Evolutionary conservation across 2,888 invertebrate genomes (phyloP).

Genomic region (Amblyteles armatorius): DNA sequence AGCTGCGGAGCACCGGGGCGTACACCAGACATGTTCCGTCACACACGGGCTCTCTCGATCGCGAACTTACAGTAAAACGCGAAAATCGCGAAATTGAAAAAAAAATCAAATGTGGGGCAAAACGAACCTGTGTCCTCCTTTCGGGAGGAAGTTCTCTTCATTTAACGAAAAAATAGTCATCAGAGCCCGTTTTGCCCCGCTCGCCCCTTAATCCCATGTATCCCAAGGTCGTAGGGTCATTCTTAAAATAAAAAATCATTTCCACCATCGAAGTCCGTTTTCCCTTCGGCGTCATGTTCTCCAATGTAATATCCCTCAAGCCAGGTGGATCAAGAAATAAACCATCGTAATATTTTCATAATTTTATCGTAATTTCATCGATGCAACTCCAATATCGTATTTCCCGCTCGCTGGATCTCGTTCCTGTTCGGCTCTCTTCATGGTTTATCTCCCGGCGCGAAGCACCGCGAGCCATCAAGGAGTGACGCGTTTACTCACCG

Average conservation of each 20-base stretch:
- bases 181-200: no score
- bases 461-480: slow-evolving; percentile 10
- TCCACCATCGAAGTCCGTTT: no score
- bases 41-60: slow-evolving; percentile 42
- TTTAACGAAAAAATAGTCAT: no score
- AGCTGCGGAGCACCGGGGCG: slow-evolving; percentile 2
- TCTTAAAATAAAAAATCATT: no score
- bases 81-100: neutral
- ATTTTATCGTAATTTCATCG: slow-evolving; percentile 13
- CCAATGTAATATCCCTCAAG: no score
- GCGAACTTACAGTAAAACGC: neutral
- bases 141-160: neutral
- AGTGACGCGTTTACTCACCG: slow-evolving; percentile 39
- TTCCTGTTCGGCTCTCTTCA: neutral
- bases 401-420: neutral
- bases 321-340: neutral
- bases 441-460: neutral
- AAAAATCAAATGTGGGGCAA: neutral
- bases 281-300: no score
- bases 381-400: neutral
- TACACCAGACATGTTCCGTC: slow-evolving; percentile 48
- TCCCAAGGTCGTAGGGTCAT: no score
- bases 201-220: no score
- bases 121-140: neutral
- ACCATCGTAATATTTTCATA: neutral